Conservation (phyloP, 2,797 vertebrate genomes). For the Cynodonichthys magdalenae region DNA sequence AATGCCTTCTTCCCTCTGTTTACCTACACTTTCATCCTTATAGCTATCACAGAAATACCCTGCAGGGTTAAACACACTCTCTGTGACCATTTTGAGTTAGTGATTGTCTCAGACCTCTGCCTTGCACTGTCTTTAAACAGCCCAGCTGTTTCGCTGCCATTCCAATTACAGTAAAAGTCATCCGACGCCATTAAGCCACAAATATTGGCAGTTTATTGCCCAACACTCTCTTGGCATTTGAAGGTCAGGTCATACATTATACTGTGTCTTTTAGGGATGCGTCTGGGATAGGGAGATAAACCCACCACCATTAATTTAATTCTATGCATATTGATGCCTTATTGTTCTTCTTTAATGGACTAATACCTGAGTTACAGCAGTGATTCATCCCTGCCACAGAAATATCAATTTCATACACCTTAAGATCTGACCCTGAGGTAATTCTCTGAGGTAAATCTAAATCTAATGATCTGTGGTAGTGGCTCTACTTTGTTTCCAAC, state of each 20-base stretch:
- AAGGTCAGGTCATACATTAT: conserved; percentile 99
- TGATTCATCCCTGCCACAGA: conserved; percentile 77
- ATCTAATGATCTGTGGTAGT: conserved; percentile 77
- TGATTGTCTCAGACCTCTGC: conserved; percentile 75
- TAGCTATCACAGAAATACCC: conserved; percentile 60
- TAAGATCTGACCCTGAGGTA: conserved; percentile 76
- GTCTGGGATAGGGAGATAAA: conserved; percentile 96
- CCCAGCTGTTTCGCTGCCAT: conserved; percentile 96
- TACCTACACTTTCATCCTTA: conserved; percentile 69
- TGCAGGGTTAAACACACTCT: conserved; percentile 78
- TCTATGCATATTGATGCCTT: conserved; percentile 85
- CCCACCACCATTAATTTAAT: conserved; percentile 90
- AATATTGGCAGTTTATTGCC: conserved; percentile 99
- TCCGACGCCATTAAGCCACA: conserved; percentile 96
- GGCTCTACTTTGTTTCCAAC: conserved; percentile 69
- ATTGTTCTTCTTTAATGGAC: conserved; percentile 85
- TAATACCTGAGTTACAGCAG: conserved; percentile 81
- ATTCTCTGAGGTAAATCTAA: conserved; percentile 71
- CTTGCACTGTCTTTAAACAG: conserved; percentile 92
- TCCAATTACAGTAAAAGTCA: conserved; percentile 99
- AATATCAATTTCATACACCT: conserved; percentile 82
- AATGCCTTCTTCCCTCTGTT: conserved; percentile 61
- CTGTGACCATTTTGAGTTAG: conserved; percentile 76
- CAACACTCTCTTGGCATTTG: conserved; percentile 97
- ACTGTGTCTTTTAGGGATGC: conserved; percentile 97